A percentile compares a stretch with the other conserved stretches of the same genome.
Conservation (phyloP, 2,113 vertebrate genomes). For the Conger conger region DNA sequence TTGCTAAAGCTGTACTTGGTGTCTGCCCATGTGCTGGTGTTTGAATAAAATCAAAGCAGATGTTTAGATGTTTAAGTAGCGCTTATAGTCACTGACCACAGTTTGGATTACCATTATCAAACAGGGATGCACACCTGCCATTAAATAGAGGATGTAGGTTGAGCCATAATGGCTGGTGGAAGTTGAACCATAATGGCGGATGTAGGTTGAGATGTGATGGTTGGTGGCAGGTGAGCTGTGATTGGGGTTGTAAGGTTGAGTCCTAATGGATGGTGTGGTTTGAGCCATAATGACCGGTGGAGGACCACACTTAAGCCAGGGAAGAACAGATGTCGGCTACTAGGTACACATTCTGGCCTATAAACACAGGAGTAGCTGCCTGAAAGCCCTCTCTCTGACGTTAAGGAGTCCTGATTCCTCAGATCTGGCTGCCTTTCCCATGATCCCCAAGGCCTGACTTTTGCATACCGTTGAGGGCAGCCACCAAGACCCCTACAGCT, state of each 20-base stretch:
- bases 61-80: too few species aligned
- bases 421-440: conserved; percentile 47
- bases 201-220: neutral
- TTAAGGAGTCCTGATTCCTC: conserved; percentile 63
- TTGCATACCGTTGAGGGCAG: conserved; percentile 30
- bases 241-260: neutral
- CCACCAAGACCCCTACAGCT: conserved; percentile 60
- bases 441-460: conserved; percentile 32
- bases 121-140: too few species aligned
- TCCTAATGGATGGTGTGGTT: neutral
- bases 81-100: too few species aligned
- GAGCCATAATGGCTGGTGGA: neutral
- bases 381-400: conserved; percentile 69
- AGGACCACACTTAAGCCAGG: conserved; percentile 55
- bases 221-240: neutral
- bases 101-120: too few species aligned
- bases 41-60: too few species aligned
- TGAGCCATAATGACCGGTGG: conserved; percentile 49
- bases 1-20: too few species aligned
- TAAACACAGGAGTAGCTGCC: conserved; percentile 53
- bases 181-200: neutral
- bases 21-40: too few species aligned
- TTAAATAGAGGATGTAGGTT: neutral
- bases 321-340: conserved; percentile 57
- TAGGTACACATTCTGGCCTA: conserved; percentile 53